A percentile compares a stretch with the other conserved stretches of the same genome.
Evolutionary conservation across 2,797 vertebrate species (phyloP).

Genomic region (Manis javanica): DNA sequence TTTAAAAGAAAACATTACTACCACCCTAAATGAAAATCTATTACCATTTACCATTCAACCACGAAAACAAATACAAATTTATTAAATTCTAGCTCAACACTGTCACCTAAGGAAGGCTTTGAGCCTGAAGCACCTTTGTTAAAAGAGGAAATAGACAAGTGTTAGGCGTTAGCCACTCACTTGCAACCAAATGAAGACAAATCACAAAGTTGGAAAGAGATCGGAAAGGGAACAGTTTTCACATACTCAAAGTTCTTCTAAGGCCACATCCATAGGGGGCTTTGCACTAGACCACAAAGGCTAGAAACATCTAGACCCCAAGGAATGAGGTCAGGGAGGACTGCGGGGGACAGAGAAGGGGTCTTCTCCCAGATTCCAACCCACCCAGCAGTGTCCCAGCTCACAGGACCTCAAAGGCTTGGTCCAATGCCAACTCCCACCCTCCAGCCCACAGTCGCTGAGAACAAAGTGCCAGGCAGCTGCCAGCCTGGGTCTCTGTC

Average conservation of each 20-base stretch:
- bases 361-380: background rate
- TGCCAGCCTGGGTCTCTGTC: constrained; percentile 52
- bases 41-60: background rate
- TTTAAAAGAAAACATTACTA: constrained; percentile 38
- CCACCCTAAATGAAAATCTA: constrained; percentile 10
- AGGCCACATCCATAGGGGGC: background rate
- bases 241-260: background rate
- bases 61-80: constrained; percentile 47
- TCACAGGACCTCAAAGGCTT: background rate
- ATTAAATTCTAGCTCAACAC: background rate
- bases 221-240: background rate
- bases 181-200: background rate
- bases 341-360: background rate
- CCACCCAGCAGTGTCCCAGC: background rate
- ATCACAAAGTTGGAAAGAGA: constrained; percentile 17
- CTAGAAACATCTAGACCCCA: background rate
- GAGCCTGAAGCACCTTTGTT: background rate
- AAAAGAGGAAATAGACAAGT: background rate
- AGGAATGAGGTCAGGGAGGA: background rate
- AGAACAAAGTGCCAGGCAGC: constrained; percentile 64
- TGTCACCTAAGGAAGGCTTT: background rate
- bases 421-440: background rate
- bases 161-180: background rate
- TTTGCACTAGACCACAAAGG: background rate
- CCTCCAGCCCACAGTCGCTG: background rate